Evolutionary conservation across 2,113 vertebrate genomes (phyloP).

Genomic region (Oxygymnocypris stewartii): DNA sequence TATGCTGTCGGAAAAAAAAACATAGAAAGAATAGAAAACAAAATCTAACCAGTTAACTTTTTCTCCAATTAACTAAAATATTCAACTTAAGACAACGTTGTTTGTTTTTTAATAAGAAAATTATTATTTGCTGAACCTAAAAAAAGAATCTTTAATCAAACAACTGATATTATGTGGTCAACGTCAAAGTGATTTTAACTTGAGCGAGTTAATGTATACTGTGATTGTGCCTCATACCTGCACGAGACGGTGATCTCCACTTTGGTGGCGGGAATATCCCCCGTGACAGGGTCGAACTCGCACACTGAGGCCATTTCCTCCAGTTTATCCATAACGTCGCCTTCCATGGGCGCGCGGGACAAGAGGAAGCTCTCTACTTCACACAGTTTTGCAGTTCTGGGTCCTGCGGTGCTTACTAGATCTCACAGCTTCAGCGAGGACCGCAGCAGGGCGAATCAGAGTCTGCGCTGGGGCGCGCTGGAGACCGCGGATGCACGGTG

Average conservation of each 20-base stretch:
- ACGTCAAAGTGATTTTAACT: not conserved
- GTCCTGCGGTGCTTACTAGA: constrained; percentile 46
- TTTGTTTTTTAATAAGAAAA: no score
- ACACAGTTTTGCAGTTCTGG: constrained; percentile 54
- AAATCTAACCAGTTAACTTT: not conserved
- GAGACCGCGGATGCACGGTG: constrained; percentile 26
- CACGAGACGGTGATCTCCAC: constrained; percentile 95
- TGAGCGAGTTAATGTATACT: not conserved
- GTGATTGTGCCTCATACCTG: constrained; percentile 73
- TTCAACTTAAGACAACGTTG: not conserved
- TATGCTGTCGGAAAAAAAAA: not conserved
- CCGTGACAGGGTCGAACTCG: constrained; percentile 83
- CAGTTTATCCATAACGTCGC: constrained; percentile 84
- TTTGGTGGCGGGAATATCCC: constrained; percentile 90
- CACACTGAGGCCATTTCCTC: constrained; percentile 84
- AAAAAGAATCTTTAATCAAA: not conserved
- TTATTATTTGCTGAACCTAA: no score
- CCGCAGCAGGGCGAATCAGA: constrained; percentile 44
- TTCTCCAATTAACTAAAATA: not conserved
- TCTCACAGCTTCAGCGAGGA: constrained; percentile 27
- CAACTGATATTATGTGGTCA: not conserved
- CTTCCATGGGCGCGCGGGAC: constrained; percentile 75
- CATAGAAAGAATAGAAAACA: not conserved
- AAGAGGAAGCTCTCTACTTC: constrained; percentile 66
- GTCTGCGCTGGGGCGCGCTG: constrained; percentile 34